Conservation (phyloP, 1,140 invertebrate genomes). For the Diplogasteroides magnus region DNA sequence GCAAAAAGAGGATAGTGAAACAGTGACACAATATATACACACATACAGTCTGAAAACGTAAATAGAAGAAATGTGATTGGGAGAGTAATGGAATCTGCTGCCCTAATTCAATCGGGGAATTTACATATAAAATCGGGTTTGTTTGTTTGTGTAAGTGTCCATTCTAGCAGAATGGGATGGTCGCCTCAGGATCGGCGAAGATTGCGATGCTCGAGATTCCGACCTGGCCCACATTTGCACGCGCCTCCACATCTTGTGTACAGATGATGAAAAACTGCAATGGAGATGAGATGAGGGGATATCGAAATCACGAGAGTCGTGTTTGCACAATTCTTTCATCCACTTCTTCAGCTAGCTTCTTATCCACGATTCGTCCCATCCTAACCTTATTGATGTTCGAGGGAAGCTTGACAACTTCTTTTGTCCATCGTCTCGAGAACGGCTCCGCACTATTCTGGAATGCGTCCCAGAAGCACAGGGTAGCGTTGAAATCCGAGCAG, state of each 20-base stretch:
- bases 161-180: constrained; percentile 19
- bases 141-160: too few species aligned
- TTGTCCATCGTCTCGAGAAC: constrained; percentile 22
- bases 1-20: too few species aligned
- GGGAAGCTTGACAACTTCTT: constrained; percentile 21
- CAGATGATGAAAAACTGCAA: constrained; percentile 33
- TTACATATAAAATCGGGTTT: too few species aligned
- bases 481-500: neutral
- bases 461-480: constrained; percentile 24
- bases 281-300: neutral
- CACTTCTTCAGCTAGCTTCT: constrained; percentile 3
- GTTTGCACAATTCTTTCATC: neutral
- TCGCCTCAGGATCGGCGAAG: constrained; percentile 15
- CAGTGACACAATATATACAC: too few species aligned
- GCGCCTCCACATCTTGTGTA: constrained; percentile 11
- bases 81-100: too few species aligned
- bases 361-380: neutral
- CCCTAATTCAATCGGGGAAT: too few species aligned
- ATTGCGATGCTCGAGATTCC: constrained; percentile 29
- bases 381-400: constrained; percentile 20
- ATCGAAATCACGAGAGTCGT: neutral
- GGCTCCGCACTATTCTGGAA: constrained; percentile 21
- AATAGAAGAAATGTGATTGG: too few species aligned
- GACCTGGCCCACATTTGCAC: constrained; percentile 29
- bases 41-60: too few species aligned